phyloP scores from a whole-genome alignment of 2,888 invertebrate species.

The Cyaniris semiargus region DNA sequence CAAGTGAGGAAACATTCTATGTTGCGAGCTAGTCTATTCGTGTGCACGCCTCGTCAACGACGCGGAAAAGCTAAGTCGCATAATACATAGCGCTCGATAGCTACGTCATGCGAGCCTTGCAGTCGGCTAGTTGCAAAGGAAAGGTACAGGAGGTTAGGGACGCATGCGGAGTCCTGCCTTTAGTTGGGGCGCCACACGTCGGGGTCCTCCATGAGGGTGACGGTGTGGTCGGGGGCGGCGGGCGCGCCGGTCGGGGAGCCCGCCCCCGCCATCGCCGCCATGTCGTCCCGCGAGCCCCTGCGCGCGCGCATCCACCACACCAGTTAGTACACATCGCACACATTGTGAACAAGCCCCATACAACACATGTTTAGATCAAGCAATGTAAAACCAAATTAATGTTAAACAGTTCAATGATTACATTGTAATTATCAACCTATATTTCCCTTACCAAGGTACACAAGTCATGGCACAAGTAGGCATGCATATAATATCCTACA shows the following conservation, averaged over 20 bases:
- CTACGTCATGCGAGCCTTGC: not conserved
- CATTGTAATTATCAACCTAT: not conserved
- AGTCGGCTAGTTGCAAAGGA: not conserved
- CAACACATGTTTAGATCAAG: not conserved
- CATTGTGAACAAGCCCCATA: conserved; percentile 20
- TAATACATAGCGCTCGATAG: not conserved
- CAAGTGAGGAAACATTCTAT: too few species aligned
- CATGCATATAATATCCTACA: not conserved
- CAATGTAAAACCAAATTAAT: not conserved
- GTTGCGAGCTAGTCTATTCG: too few species aligned
- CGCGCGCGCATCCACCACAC: conserved; percentile 40
- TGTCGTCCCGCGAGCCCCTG: conserved; percentile 91
- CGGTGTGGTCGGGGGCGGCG: conserved; percentile 81
- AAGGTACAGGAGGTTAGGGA: not conserved
- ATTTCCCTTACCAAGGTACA: not conserved
- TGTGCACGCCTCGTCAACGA: too few species aligned
- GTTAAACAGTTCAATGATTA: not conserved
- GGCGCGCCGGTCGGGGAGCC: conserved; percentile 81
- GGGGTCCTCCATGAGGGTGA: conserved; percentile 94
- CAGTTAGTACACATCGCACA: conserved; percentile 36
- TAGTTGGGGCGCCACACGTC: conserved; percentile 97
- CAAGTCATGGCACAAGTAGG: not conserved
- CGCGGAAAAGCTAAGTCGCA: too few species aligned
- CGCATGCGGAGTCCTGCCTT: conserved; percentile 50
- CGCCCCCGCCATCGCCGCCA: conserved; percentile 89